Conservation (phyloP, 2,888 invertebrate genomes). For the Cephus runcator region DNA sequence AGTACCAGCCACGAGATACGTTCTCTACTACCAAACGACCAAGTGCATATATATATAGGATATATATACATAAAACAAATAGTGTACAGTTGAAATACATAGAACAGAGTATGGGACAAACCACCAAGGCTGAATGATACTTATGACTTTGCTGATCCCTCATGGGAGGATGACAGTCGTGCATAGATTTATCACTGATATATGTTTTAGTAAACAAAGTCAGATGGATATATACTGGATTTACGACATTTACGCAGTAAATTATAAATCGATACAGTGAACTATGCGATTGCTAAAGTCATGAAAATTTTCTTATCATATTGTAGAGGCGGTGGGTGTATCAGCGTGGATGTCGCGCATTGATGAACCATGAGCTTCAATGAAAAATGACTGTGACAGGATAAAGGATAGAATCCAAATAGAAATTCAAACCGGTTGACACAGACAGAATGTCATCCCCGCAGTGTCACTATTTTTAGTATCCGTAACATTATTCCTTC, state of each 20-base stretch:
- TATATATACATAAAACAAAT: background rate
- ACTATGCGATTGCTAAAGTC: background rate
- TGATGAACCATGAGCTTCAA: background rate
- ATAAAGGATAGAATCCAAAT: background rate
- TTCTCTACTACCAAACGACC: background rate
- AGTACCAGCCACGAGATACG: slow-evolving; percentile 59
- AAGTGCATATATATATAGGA: background rate
- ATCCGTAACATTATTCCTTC: no score
- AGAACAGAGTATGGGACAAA: background rate
- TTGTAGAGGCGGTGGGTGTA: background rate
- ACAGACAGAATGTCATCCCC: no score
- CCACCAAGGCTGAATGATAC: background rate
- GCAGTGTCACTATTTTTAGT: no score
- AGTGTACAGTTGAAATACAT: background rate
- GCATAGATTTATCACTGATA: background rate
- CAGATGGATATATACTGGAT: background rate
- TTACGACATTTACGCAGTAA: background rate
- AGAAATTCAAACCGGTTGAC: no score
- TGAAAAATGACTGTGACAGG: background rate
- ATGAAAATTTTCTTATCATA: background rate
- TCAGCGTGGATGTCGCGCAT: background rate
- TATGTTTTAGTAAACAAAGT: background rate
- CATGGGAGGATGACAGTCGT: background rate
- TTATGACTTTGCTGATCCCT: background rate
- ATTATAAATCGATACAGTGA: background rate